Evolutionary conservation across 2,113 vertebrate genomes (phyloP).

Genomic region (Embiotoca jacksoni): DNA sequence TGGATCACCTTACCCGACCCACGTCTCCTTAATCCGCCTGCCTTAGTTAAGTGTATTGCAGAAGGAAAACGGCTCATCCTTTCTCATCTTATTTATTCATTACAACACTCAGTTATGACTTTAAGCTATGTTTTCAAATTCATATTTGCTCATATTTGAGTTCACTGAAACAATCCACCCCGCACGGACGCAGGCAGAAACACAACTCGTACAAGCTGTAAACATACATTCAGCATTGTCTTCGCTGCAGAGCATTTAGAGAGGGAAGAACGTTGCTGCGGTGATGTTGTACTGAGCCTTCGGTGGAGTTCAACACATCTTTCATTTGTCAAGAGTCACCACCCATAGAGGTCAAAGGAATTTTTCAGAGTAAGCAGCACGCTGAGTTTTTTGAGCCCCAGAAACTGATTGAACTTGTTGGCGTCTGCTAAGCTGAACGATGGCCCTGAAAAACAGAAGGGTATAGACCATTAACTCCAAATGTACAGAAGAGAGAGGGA

Average conservation of each 20-base stretch:
- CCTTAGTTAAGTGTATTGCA: constrained; percentile 37
- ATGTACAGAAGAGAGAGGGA: constrained; percentile 19
- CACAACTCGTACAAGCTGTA: constrained; percentile 41
- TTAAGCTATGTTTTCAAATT: background rate
- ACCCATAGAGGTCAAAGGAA: constrained; percentile 75
- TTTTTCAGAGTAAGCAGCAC: constrained; percentile 62
- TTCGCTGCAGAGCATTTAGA: constrained; percentile 43
- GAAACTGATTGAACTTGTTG: constrained; percentile 60
- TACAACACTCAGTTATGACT: constrained; percentile 2
- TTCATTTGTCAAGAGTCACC: constrained; percentile 64
- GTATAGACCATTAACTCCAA: constrained; percentile 71
- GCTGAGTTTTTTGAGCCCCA: constrained; percentile 38
- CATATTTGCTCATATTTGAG: background rate
- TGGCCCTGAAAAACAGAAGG: constrained; percentile 43
- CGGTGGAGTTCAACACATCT: constrained; percentile 69
- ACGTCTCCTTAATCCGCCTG: constrained; percentile 20
- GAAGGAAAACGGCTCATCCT: constrained; percentile 21
- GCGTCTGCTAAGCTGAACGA: constrained; percentile 66
- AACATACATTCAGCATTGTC: constrained; percentile 38
- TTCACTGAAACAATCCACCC: constrained; percentile 11
- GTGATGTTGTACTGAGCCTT: constrained; percentile 53
- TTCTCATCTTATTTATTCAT: constrained; percentile 20
- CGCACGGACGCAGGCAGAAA: background rate
- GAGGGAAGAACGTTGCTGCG: constrained; percentile 62
- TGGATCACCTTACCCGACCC: constrained; percentile 21